Base-by-base conservation (phyloP, 2,888 invertebrate genomes). In the Theretra japonica region DNA sequence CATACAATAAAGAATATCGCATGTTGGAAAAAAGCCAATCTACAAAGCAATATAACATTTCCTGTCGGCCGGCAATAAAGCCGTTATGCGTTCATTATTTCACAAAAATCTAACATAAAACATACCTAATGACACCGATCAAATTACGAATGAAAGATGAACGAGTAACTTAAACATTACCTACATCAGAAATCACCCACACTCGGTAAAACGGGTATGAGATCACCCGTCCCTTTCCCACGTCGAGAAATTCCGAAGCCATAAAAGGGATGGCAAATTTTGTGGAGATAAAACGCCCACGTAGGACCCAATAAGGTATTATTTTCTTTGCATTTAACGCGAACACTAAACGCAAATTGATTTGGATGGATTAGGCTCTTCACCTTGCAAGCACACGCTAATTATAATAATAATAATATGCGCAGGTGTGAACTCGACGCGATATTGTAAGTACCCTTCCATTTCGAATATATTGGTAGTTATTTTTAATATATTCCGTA, bases 331-430 rank as follows among this genome's bases (percentile, higher is more conserved):
- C 77, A 82, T 77, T 79, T 28, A 79, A 83, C 79, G 82, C 80
- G 81, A 83, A 53, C 21, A n/a, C 50, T 62, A 53, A 56, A 82
- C 78, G 80, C 84, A 83, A 87, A 88, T 89, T 88, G 87, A 87
- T 88, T 88, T 80, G 79, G 82, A 86, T 83, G 79, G 81, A 82
- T 85, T 79, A 78, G 77, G 75, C 80, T 76, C 78, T 75, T 83
- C 82, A 80, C 83, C 80, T 78, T 77, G 76, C 80, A 79, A 77
- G 74, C 73, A 21, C 30, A 53, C 11, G 62, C 25, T 53, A 50
- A 70, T 53, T 30, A 70, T 60, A 53, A 62, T 56, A 53, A 62
- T 21, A 23, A 69, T 25, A 30, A 56, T n/a, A 15, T 60, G 25
- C 28, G 25, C 53, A 68, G 7, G 19, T 68, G 28, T 68, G 23